phyloP scores from a whole-genome alignment of 2,888 invertebrate genomes.

The Marronus borbonicus region DNA sequence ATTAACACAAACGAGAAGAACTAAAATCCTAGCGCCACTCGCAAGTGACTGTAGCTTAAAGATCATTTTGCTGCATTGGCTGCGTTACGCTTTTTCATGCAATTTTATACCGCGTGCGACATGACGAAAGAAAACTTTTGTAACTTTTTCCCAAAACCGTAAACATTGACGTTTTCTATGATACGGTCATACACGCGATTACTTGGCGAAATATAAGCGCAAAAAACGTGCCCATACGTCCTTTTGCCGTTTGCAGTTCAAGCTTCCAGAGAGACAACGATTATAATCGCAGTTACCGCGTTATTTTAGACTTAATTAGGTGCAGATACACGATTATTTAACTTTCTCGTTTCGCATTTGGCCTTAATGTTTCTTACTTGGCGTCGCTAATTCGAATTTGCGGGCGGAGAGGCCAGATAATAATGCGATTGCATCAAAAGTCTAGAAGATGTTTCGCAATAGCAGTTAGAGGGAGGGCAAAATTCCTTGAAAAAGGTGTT shows the following conservation, averaged over 20 bases:
- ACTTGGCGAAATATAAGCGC: neutral
- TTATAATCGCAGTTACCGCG: neutral
- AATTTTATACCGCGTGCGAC: slow-evolving; percentile 49
- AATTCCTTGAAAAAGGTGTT: no score
- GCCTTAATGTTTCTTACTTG: neutral
- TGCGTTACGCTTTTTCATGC: slow-evolving; percentile 45
- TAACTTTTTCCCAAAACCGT: slow-evolving; percentile 36
- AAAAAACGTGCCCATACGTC: no score
- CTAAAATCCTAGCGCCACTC: slow-evolving; percentile 3
- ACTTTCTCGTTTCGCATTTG: neutral
- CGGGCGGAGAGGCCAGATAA: neutral
- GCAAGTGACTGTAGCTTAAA: slow-evolving; percentile 35
- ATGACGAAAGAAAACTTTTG: slow-evolving; percentile 32
- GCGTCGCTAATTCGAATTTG: neutral
- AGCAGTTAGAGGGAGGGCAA: no score
- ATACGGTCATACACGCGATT: slow-evolving; percentile 11
- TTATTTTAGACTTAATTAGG: neutral
- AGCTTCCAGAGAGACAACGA: no score
- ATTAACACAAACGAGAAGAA: slow-evolving; percentile 25
- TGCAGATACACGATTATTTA: neutral
- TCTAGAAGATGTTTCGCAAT: no score
- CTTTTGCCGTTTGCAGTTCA: no score
- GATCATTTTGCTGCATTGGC: slow-evolving; percentile 40
- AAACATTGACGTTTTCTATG: slow-evolving; percentile 23
- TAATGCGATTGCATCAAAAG: neutral